phyloP scores from a whole-genome alignment of 2,797 vertebrate genomes.

The Arremon aurantiirostris region DNA sequence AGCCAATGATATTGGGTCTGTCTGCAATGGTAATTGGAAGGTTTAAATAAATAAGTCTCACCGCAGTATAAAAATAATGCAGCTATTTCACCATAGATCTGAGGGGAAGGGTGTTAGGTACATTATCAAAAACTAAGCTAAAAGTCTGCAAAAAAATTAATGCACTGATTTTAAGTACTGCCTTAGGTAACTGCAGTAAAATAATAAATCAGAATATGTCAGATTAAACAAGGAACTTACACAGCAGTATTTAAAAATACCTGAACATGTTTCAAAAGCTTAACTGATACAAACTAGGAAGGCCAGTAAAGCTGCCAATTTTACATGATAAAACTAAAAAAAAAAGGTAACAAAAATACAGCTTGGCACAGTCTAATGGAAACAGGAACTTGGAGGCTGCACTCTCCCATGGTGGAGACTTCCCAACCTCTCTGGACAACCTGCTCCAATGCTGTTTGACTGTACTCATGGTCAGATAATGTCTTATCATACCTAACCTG shows the following conservation, averaged over 20 bases:
- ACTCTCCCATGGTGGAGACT: not conserved
- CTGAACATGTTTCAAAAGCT: slow-evolving; percentile 53
- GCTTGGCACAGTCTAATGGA: not conserved
- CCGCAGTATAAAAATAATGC: not conserved
- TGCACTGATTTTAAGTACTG: not conserved
- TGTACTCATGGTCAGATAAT: not conserved
- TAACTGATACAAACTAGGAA: slow-evolving; percentile 41
- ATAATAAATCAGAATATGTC: not conserved
- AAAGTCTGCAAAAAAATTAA: not conserved
- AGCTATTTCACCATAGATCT: not conserved
- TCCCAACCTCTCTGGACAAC: not conserved
- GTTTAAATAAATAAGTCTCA: slow-evolving; percentile 41
- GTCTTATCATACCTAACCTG: not conserved
- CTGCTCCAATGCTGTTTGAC: not conserved
- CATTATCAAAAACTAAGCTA: not conserved
- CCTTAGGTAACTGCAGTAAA: not conserved
- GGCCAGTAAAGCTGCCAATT: slow-evolving; percentile 13
- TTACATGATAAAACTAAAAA: not conserved
- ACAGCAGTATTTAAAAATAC: slow-evolving; percentile 59
- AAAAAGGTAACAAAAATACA: not conserved
- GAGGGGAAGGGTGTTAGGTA: not conserved
- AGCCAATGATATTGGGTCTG: not conserved
- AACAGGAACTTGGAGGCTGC: not conserved
- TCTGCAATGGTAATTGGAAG: not conserved
- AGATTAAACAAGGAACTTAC: slow-evolving; percentile 33